Evolutionary conservation across 2,888 invertebrate genomes (phyloP).

Genomic region (Lysandra coridon): DNA sequence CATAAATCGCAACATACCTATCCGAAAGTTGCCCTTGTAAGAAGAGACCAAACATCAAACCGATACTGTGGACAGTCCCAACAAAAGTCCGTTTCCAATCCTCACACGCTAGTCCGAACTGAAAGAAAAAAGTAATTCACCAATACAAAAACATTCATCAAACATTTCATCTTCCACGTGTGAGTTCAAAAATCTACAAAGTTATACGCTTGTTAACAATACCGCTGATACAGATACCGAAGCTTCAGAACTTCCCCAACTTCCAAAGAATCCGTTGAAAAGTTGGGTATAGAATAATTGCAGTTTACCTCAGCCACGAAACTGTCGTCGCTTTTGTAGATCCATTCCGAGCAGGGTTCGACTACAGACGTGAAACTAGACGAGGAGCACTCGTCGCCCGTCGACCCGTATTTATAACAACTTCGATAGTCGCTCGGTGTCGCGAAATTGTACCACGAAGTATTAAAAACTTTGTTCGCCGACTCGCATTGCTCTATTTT

Average conservation of each 20-base stretch:
- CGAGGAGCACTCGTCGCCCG: conserved; percentile 41
- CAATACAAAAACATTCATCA: not conserved
- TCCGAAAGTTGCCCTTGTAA: conserved; percentile 80
- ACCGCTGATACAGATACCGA: conserved; percentile 20
- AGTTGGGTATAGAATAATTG: conserved; percentile 31
- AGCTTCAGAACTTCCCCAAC: conserved; percentile 17
- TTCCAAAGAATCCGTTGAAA: conserved; percentile 12
- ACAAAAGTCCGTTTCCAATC: conserved; percentile 70
- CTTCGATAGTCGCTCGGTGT: conserved; percentile 42
- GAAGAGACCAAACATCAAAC: conserved; percentile 77
- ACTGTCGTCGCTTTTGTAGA: conserved; percentile 45
- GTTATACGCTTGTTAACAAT: not conserved
- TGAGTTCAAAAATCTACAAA: conserved; percentile 14
- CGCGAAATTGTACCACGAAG: conserved; percentile 45
- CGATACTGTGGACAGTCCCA: conserved; percentile 76
- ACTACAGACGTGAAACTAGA: conserved; percentile 41
- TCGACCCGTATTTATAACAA: conserved; percentile 44
- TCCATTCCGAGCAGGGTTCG: conserved; percentile 46
- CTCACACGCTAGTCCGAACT: conserved; percentile 51
- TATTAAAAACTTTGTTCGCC: conserved; percentile 36
- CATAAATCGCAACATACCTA: conserved; percentile 46
- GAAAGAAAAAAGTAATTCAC: conserved; percentile 31
- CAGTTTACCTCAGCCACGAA: conserved; percentile 47
- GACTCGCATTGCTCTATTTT: conserved; percentile 45
- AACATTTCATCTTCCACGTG: not conserved